These are phyloP conservation scores for Caenorhabditis remanei DNA, from an alignment of 1,140 invertebrate genomes.

Conservation along the genomic window DNA sequence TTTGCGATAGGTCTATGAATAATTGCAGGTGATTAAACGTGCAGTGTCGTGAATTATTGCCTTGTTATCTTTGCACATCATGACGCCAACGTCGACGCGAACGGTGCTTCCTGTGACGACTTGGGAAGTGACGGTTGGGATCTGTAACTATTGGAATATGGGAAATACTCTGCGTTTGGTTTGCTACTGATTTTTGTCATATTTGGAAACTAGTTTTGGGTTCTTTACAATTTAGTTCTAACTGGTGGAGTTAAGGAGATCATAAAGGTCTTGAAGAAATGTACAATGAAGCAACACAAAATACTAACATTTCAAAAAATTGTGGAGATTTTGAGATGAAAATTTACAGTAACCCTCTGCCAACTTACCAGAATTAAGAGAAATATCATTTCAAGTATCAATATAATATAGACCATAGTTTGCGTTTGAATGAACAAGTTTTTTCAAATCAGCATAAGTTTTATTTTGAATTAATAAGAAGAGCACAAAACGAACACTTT, in stretches of 20 bases:
- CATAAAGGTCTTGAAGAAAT: too few species aligned
- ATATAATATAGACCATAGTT: not conserved
- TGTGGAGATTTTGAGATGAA: not conserved
- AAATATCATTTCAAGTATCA: not conserved
- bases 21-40: conserved; percentile 9
- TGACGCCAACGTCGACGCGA: conserved; percentile 36
- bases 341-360: not conserved
- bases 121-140: conserved; percentile 15
- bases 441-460: conserved; percentile 19
- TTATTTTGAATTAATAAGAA: not conserved
- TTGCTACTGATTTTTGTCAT: not conserved
- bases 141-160: not conserved
- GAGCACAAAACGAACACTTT: conserved; percentile 43
- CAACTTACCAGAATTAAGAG: conserved; percentile 1
- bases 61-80: conserved; percentile 54
- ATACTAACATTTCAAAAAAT: too few species aligned
- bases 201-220: too few species aligned
- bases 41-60: conserved; percentile 19
- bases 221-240: too few species aligned
- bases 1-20: not conserved
- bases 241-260: too few species aligned
- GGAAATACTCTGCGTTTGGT: not conserved
- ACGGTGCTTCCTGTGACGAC: conserved; percentile 32
- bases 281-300: too few species aligned
- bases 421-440: not conserved